phyloP scores from a whole-genome alignment of 2,797 vertebrate species.

The Merluccius polli region DNA sequence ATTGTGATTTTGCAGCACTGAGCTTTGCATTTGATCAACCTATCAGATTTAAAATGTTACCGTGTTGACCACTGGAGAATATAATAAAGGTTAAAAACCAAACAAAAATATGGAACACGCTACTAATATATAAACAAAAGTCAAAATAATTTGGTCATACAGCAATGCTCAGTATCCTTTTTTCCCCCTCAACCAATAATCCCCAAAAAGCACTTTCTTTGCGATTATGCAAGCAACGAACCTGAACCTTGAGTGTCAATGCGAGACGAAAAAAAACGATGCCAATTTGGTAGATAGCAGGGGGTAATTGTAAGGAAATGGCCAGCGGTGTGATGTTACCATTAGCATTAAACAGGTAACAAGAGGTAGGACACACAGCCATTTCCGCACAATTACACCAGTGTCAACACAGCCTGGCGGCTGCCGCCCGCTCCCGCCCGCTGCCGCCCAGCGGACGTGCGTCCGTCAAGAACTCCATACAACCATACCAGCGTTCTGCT shows the following conservation, averaged over 20 bases:
- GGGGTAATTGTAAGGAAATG: constrained; percentile 80
- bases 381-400: constrained; percentile 78
- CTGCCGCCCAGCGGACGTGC: constrained; percentile 28
- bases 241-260: constrained; percentile 46
- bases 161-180: constrained; percentile 51
- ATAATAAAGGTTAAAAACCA: constrained; percentile 1
- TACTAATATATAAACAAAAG: constrained; percentile 48
- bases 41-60: constrained; percentile 5
- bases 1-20: not conserved
- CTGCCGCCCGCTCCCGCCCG: constrained; percentile 35
- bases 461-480: constrained; percentile 32
- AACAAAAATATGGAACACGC: constrained; percentile 17
- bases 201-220: constrained; percentile 39
- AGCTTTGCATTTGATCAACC: constrained; percentile 35
- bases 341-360: constrained; percentile 81
- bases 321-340: constrained; percentile 79
- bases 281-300: constrained; percentile 55
- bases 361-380: constrained; percentile 80
- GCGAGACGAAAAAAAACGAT: constrained; percentile 43
- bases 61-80: not conserved
- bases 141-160: constrained; percentile 61
- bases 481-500: constrained; percentile 54
- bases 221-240: constrained; percentile 37
- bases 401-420: constrained; percentile 49
- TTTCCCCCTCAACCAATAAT: constrained; percentile 28